Evolutionary conservation across 2,797 vertebrate genomes (phyloP).

Genomic region (Crenuchus spilurus): DNA sequence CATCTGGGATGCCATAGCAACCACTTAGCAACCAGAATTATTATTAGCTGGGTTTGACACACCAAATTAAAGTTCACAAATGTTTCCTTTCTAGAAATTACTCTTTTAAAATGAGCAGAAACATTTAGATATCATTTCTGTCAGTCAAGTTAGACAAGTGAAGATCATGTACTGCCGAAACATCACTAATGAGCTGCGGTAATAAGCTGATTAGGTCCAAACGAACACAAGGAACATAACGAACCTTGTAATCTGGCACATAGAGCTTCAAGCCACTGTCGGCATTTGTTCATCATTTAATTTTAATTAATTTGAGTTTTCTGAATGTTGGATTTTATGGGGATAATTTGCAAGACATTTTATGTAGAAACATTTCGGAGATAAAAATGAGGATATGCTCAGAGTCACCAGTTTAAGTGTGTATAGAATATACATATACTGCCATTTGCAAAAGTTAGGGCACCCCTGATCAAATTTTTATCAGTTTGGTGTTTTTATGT

Average conservation of each 20-base stretch:
- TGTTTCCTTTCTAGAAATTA: no score
- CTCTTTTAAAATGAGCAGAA: no score
- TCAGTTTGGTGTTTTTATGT: no score
- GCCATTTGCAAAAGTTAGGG: no score
- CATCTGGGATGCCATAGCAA: no score
- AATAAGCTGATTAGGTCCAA: constrained; percentile 31
- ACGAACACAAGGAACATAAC: constrained; percentile 12
- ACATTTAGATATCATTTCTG: background rate
- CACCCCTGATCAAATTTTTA: no score
- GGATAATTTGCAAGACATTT: background rate
- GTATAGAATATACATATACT: no score
- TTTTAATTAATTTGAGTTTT: constrained; percentile 23
- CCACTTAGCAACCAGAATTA: no score
- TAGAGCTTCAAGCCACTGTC: background rate
- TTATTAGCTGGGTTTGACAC: no score
- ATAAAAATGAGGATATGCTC: background rate
- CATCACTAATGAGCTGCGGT: constrained; percentile 16
- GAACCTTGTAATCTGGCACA: constrained; percentile 30
- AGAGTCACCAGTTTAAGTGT: no score
- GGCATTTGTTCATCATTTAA: constrained; percentile 30
- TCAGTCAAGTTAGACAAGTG: constrained; percentile 4
- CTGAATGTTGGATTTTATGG: background rate
- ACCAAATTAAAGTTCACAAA: no score
- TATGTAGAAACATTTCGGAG: no score
- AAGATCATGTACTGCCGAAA: constrained; percentile 6